Evolutionary conservation across 2,888 invertebrate species (phyloP).

Genomic region (Trissolcus japonicus): DNA sequence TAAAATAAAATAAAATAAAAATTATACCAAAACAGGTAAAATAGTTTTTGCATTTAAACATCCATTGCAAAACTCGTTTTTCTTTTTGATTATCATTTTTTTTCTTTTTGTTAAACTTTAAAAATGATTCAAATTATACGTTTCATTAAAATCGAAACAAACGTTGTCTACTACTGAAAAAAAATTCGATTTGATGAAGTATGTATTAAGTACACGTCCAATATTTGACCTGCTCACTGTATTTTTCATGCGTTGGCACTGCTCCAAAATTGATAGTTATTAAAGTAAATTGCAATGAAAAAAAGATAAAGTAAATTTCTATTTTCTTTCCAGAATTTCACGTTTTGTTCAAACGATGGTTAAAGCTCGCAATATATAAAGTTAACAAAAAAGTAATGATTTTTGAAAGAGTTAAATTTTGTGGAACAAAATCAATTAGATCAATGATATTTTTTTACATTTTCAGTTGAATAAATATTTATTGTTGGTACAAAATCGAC

Average conservation of each 20-base stretch:
- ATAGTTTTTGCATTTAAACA: background rate
- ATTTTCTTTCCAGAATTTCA: too few relatives aligned
- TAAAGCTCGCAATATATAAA: too few relatives aligned
- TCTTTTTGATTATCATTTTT: background rate
- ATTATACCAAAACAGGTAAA: background rate
- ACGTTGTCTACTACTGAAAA: slow-evolving; percentile 3
- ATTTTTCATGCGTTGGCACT: slow-evolving; percentile 11
- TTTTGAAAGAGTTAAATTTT: too few relatives aligned
- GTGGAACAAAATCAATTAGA: too few relatives aligned
- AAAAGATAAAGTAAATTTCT: background rate
- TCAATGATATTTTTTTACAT: too few relatives aligned
- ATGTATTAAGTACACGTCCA: slow-evolving; percentile 19
- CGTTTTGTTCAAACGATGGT: too few relatives aligned
- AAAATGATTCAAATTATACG: background rate
- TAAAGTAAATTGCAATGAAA: background rate
- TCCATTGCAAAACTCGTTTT: background rate
- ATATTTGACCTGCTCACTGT: slow-evolving; percentile 25
- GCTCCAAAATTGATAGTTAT: background rate
- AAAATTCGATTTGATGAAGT: slow-evolving; percentile 26
- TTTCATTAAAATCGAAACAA: slow-evolving; percentile 16
- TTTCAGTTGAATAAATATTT: too few relatives aligned
- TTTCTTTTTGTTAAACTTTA: too few relatives aligned
- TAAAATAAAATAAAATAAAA: background rate
- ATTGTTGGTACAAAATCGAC: too few relatives aligned
- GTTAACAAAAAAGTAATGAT: too few relatives aligned